Conservation (phyloP, 1,140 invertebrate genomes). For the Pseudomyrmex concolor region DNA sequence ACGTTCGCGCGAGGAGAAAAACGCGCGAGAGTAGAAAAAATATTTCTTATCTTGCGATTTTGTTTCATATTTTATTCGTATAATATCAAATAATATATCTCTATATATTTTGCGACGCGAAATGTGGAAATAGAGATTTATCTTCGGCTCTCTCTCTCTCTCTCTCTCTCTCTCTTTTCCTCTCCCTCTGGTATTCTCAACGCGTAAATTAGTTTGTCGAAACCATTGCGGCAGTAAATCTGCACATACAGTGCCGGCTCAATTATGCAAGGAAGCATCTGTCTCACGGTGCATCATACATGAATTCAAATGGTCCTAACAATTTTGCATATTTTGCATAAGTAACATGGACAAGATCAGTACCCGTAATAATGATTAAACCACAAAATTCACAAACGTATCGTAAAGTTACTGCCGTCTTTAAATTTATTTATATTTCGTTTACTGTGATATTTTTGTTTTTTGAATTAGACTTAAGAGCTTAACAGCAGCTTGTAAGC, state of each 20-base stretch:
- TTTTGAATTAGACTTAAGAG: no score
- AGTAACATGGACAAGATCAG: background rate
- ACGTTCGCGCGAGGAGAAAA: background rate
- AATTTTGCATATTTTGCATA: conserved; percentile 10
- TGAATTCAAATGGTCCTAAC: conserved; percentile 1
- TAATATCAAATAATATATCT: no score
- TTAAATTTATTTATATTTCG: no score
- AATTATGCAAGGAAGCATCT: conserved; percentile 15
- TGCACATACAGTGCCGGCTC: background rate
- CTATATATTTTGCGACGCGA: background rate
- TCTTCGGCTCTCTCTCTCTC: background rate
- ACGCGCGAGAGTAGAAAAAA: background rate
- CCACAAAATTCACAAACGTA: background rate
- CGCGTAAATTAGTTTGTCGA: conserved; percentile 42
- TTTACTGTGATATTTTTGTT: no score
- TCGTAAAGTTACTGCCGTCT: background rate
- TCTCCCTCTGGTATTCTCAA: conserved; percentile 4
- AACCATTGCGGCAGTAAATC: conserved; percentile 20
- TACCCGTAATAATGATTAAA: background rate
- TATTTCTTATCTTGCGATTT: background rate
- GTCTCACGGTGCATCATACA: conserved; percentile 3
- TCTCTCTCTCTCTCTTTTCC: background rate
- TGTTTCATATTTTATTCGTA: background rate
- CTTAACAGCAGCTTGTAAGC: no score
- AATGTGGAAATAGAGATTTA: background rate